Evolutionary conservation across 2,888 invertebrate genomes (phyloP).

Genomic region (Charanyca ferruginea): DNA sequence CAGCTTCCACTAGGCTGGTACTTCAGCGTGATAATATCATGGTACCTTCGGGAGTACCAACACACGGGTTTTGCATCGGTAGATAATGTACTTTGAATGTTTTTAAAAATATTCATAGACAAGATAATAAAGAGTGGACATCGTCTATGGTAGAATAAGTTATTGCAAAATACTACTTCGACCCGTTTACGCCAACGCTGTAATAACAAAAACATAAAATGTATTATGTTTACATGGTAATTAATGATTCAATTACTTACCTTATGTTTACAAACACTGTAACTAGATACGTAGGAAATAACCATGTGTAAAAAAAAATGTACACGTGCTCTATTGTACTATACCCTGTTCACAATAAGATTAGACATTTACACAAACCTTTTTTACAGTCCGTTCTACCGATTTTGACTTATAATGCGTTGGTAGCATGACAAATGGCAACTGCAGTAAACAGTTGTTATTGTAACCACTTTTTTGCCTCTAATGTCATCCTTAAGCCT

Average conservation of each 20-base stretch:
- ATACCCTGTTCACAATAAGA: too few species aligned
- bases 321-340: constrained; percentile 7
- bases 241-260: neutral
- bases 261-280: neutral
- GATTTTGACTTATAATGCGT: too few species aligned
- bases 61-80: constrained; percentile 54
- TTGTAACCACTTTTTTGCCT: too few species aligned
- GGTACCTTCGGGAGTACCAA: constrained; percentile 34
- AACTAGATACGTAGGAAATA: neutral
- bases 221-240: neutral
- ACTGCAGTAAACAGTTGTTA: too few species aligned
- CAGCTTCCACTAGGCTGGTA: constrained; percentile 35
- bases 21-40: constrained; percentile 30
- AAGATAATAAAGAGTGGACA: constrained; percentile 6
- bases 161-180: constrained; percentile 21
- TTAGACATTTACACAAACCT: too few species aligned
- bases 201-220: neutral
- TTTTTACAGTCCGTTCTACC: too few species aligned
- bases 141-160: constrained; percentile 4
- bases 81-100: constrained; percentile 37
- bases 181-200: neutral
- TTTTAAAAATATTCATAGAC: constrained; percentile 27
- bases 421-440: too few species aligned
- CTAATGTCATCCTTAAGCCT: too few species aligned
- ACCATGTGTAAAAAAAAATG: constrained; percentile 7